phyloP scores from a whole-genome alignment of 2,888 invertebrate genomes.

The Tromatobia lineatoria region DNA sequence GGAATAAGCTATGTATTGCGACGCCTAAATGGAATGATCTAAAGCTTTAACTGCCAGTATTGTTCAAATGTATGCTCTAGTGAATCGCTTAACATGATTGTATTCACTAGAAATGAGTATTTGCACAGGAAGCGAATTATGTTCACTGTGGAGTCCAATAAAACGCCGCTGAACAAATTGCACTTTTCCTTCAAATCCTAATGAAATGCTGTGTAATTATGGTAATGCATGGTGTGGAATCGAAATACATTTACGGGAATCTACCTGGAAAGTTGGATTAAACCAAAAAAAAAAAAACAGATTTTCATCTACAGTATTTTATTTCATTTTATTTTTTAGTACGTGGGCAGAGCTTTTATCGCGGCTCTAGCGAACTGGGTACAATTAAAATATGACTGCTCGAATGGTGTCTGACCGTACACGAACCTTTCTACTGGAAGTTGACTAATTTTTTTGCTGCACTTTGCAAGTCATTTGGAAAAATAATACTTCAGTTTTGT shows the following conservation, averaged over 20 bases:
- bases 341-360: neutral
- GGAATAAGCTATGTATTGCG: neutral
- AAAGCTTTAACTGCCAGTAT: neutral
- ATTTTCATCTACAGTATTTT: neutral
- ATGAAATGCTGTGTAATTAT: neutral
- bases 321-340: neutral
- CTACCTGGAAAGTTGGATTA: neutral
- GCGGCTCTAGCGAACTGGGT: neutral
- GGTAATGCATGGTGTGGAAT: slow-evolving; percentile 2
- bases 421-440: neutral
- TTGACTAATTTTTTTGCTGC: too few species aligned
- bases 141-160: neutral
- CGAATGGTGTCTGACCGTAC: neutral
- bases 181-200: neutral
- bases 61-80: neutral
- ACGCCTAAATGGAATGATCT: neutral
- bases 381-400: neutral
- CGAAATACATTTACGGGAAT: neutral
- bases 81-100: neutral
- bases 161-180: neutral
- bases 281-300: too few species aligned
- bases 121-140: neutral
- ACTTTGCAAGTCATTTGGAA: too few species aligned
- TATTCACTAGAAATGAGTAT: neutral
- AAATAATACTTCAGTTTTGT: too few species aligned